These are phyloP conservation scores for Anguilla megastoma DNA, from an alignment of 2,797 vertebrate species.

Conservation along the genomic window DNA sequence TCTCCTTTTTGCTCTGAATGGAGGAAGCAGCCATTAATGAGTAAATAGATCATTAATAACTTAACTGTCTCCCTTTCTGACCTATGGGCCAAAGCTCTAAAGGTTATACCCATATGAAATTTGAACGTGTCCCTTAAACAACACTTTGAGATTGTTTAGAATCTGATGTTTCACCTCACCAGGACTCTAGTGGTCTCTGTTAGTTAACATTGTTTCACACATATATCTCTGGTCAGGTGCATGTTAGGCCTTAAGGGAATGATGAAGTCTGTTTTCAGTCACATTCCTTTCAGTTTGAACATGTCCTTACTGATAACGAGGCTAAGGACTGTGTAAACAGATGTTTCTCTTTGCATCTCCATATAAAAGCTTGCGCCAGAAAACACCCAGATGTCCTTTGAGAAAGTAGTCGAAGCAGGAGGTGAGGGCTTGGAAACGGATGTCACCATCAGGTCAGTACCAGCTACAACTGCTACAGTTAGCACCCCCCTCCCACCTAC, in stretches of 20 bases:
- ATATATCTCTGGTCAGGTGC: not conserved
- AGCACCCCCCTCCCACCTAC: not conserved
- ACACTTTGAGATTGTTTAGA: not conserved
- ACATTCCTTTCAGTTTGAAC: not conserved
- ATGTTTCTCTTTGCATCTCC: conserved; percentile 18
- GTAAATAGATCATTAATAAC: not conserved
- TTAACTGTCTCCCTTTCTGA: not conserved
- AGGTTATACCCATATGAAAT: not conserved
- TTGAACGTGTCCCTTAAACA: not conserved
- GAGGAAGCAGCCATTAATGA: not conserved
- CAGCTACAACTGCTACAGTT: not conserved
- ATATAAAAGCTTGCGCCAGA: conserved; percentile 80
- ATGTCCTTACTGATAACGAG: not conserved
- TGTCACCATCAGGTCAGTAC: conserved; percentile 80
- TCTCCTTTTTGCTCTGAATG: not conserved
- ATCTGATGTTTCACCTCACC: no score
- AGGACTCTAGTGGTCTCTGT: not conserved
- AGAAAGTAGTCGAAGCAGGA: conserved; percentile 81
- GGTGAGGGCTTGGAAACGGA: conserved; percentile 85
- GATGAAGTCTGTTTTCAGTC: not conserved
- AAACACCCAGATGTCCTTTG: conserved; percentile 90
- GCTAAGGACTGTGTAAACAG: not conserved
- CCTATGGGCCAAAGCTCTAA: not conserved
- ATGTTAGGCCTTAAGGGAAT: not conserved
- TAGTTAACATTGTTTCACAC: not conserved